A percentile compares a stretch with the other conserved stretches of the same genome.
These are phyloP conservation scores for Rhagoletis pomonella DNA, from an alignment of 1,140 invertebrate genomes.

Conservation along the genomic window DNA sequence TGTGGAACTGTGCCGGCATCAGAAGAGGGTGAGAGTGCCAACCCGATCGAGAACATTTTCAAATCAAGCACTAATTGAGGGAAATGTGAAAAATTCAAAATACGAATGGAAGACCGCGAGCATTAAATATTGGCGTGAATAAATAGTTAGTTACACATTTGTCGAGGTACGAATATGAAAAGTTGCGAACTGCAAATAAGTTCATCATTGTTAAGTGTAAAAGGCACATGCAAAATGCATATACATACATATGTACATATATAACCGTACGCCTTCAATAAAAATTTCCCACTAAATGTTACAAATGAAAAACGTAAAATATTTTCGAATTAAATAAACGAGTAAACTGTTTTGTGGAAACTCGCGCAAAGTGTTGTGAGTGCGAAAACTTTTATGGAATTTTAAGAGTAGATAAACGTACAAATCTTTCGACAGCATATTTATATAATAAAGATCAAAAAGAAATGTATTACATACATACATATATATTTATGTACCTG, in stretches of 20 bases:
- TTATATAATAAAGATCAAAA: too few species aligned
- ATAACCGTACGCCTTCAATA: too few species aligned
- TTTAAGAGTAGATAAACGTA: too few species aligned
- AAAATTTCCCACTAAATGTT: too few species aligned
- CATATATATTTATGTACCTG: too few species aligned
- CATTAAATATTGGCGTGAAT: not conserved
- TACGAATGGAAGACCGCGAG: not conserved
- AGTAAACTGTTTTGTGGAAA: too few species aligned
- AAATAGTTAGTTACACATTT: not conserved
- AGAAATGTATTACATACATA: too few species aligned
- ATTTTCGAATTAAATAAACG: too few species aligned
- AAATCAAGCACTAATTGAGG: not conserved
- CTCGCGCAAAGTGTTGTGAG: too few species aligned
- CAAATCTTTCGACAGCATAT: too few species aligned
- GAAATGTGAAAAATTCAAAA: slow-evolving; percentile 12
- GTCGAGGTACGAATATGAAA: slow-evolving; percentile 19
- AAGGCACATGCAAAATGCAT: not conserved
- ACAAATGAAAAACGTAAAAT: too few species aligned
- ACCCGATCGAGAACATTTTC: slow-evolving; percentile 7
- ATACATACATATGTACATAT: not conserved
- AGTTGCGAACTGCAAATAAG: slow-evolving; percentile 16
- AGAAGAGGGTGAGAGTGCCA: not conserved
- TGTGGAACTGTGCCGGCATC: not conserved
- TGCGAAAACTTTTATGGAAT: too few species aligned
- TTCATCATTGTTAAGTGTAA: not conserved